Evolutionary conservation across 2,888 invertebrate genomes (phyloP).

Genomic region (Salticus scenicus): DNA sequence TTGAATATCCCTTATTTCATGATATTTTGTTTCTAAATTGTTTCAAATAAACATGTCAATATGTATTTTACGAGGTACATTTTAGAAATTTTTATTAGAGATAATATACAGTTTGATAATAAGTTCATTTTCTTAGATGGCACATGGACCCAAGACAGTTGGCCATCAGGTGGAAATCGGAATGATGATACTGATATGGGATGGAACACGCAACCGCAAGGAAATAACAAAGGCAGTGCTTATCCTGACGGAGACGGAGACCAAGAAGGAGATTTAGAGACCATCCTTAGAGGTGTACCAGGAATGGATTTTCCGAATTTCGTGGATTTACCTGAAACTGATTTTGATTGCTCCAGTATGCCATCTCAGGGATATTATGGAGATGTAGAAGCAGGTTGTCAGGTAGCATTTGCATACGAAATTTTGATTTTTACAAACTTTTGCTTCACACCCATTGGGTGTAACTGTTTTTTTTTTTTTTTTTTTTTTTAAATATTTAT

Average conservation of each 20-base stretch:
- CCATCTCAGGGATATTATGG: constrained; percentile 71
- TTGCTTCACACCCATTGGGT: too few species aligned
- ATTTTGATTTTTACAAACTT: too few species aligned
- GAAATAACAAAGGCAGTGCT: constrained; percentile 47
- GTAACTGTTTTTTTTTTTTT: too few species aligned
- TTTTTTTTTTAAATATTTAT: too few species aligned
- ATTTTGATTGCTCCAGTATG: constrained; percentile 70
- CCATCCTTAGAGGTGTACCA: constrained; percentile 81
- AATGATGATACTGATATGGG: constrained; percentile 11
- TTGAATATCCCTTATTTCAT: too few species aligned
- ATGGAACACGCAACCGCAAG: constrained; percentile 38
- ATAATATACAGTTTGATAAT: too few species aligned
- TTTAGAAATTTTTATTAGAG: too few species aligned
- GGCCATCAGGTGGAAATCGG: constrained; percentile 16
- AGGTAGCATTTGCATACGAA: too few species aligned
- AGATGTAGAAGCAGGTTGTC: constrained; percentile 72
- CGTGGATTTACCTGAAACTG: constrained; percentile 74
- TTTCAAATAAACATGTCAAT: too few species aligned
- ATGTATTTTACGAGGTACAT: too few species aligned
- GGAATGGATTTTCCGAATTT: constrained; percentile 82
- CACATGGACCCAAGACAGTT: constrained; percentile 3
- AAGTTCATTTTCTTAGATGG: constrained; percentile 4
- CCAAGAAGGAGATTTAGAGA: constrained; percentile 35
- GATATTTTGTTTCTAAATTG: too few species aligned
- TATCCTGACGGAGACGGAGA: constrained; percentile 37